Conservation (phyloP, 2,888 invertebrate genomes). For the Germaria angustata region DNA sequence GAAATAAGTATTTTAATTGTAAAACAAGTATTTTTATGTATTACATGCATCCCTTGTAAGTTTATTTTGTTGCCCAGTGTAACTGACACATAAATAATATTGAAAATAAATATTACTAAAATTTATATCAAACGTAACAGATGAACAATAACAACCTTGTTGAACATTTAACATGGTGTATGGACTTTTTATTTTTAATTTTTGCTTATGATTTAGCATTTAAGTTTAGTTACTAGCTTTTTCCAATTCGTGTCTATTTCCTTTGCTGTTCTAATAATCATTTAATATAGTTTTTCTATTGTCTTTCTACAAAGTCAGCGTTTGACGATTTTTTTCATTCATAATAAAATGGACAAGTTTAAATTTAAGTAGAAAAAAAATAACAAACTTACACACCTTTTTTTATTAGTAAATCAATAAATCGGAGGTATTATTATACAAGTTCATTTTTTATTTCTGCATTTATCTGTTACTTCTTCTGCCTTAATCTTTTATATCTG, state of each 20-base stretch:
- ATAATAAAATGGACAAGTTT: conserved; percentile 37
- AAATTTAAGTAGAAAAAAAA: conserved; percentile 5
- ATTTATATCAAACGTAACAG: conserved; percentile 37
- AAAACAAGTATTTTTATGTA: too few relatives aligned
- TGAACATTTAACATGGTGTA: conserved; percentile 58
- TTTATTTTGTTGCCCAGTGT: conserved; percentile 22
- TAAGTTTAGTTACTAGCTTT: conserved; percentile 6
- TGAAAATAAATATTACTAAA: conserved; percentile 46
- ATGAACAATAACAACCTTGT: conserved; percentile 65
- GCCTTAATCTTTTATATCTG: conserved; percentile 27
- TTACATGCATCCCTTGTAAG: too few relatives aligned
- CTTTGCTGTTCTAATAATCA: conserved; percentile 25
- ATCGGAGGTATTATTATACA: conserved; percentile 74
- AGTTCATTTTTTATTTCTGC: conserved; percentile 68
- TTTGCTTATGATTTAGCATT: conserved; percentile 13
- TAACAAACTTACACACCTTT: conserved; percentile 58
- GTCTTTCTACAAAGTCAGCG: neutral
- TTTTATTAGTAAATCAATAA: conserved; percentile 64
- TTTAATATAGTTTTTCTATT: conserved; percentile 31
- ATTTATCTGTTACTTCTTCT: conserved; percentile 28
- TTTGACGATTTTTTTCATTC: neutral
- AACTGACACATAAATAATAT: neutral
- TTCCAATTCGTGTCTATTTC: neutral
- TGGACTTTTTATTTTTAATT: neutral
- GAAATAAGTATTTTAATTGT: too few relatives aligned